Conservation (phyloP, 92 coral and sea anemone species). For the Epizoanthus scotinus region DNA sequence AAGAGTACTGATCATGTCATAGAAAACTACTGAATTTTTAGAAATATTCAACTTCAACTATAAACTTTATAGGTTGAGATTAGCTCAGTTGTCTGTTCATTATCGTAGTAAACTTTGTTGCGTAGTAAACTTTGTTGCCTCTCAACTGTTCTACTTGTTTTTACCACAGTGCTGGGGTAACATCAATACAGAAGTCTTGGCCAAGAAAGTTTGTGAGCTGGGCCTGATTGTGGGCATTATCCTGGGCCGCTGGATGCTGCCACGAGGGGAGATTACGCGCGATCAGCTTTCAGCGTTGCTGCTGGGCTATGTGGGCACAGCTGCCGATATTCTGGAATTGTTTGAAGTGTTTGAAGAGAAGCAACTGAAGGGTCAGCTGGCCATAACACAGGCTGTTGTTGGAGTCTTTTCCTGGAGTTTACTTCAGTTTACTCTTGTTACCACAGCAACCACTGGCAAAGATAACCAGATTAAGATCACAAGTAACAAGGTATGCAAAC, state of each 20-base stretch:
- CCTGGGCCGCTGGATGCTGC: slow-evolving; percentile 94
- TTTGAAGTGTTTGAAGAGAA: slow-evolving; percentile 92
- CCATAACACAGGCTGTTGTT: slow-evolving; percentile 84
- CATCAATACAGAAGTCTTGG: slow-evolving; percentile 55
- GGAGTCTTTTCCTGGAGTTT: slow-evolving; percentile 95
- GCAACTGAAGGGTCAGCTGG: slow-evolving; percentile 56
- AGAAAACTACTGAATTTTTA: no score
- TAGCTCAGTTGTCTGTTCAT: no score
- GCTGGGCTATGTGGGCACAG: slow-evolving; percentile 96
- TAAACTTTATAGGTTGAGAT: no score
- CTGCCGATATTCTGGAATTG: slow-evolving; percentile 94
- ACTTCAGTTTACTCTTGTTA: slow-evolving; percentile 94
- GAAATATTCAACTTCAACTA: no score
- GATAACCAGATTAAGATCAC: slow-evolving; percentile 84
- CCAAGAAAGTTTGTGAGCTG: slow-evolving; percentile 84
- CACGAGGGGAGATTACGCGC: slow-evolving; percentile 96
- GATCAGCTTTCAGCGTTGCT: slow-evolving; percentile 98
- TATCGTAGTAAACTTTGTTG: no score
- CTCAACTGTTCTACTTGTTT: not conserved
- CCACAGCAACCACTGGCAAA: slow-evolving; percentile 98
- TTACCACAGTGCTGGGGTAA: slow-evolving; percentile 69
- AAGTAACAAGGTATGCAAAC: slow-evolving; percentile 79
- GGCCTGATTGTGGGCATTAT: slow-evolving; percentile 93
- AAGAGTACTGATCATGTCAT: no score
- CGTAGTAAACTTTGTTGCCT: no score